phyloP scores from a whole-genome alignment of 2,888 invertebrate genomes.

The Operophtera brumata region DNA sequence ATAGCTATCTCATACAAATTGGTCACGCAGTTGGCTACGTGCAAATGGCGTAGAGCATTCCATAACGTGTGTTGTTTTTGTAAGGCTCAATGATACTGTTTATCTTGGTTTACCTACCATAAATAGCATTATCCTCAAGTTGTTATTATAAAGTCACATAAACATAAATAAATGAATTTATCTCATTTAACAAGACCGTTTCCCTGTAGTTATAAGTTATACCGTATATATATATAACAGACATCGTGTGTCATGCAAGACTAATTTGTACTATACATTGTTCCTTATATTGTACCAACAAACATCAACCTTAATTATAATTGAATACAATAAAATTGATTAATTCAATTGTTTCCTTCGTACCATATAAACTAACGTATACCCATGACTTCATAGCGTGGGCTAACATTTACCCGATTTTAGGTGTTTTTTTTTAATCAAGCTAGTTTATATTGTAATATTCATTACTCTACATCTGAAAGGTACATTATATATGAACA shows the following conservation, averaged over 20 bases:
- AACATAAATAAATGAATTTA: conserved; percentile 1
- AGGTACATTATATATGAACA: neutral
- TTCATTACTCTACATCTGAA: neutral
- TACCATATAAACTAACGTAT: neutral
- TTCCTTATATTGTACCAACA: conserved; percentile 39
- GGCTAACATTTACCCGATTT: neutral
- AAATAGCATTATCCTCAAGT: conserved; percentile 1
- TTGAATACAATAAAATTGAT: conserved; percentile 45
- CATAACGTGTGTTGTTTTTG: neutral
- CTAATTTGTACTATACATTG: conserved; percentile 22
- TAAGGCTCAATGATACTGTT: conserved; percentile 5
- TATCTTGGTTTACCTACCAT: conserved; percentile 3
- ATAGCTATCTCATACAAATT: neutral
- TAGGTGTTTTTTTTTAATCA: neutral
- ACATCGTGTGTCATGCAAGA: neutral
- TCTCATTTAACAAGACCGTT: neutral
- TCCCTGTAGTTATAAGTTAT: neutral
- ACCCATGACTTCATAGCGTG: neutral
- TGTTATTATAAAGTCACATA: conserved; percentile 10
- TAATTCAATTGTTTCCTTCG: conserved; percentile 39
- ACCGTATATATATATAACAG: neutral
- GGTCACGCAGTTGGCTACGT: neutral
- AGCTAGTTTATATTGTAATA: too few relatives aligned
- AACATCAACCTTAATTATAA: conserved; percentile 35
- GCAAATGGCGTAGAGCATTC: neutral